Evolutionary conservation across 2,113 vertebrate genomes (phyloP), one percentile per base, ranked within the genome.

Genomic region (Catagonus wagneri): DNA sequence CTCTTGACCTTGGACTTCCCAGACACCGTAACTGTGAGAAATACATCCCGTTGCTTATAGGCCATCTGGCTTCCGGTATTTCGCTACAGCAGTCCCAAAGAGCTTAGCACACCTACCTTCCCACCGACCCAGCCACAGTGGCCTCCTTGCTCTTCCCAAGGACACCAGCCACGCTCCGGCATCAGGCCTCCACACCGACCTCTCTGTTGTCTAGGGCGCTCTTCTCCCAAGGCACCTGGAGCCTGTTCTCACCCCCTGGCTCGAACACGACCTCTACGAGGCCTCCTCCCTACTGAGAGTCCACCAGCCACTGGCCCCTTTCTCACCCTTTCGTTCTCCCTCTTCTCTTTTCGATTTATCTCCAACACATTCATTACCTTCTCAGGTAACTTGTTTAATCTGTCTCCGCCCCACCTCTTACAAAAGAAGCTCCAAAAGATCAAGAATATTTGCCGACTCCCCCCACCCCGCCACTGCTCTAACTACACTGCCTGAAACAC

Each of bases 81-180:
- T 27, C 6, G 52, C 23, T 22, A 29, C 0, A 65, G 63, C 54
- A 13, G 75, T 32, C 52, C 74, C 2, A 15, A 66, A 27, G 5
- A 15, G 1, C 27, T 44, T 4, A 12, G 27, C 39, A 54, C 25
- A 52, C n/a, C 75, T 39, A 4, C 16, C 3, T 11, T 11, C 22
- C 32, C n/a, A 16, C 17, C 9, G 5, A 8, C 14, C 15, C 65
- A 14, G n/a, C 25, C 3, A 27, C 36, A 3, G 0, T 0, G 22
- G 36, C n/a, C 80, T 68, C 80, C 52, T 17, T 1, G 25, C 39
- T 72, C 56, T 58, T 20, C 32, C 11, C 75, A 34, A 29, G 63
- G 5, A 74, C 39, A 20, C 11, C 6, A 6, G 19, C 6, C 20
- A 61, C 34, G 36, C 75, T 56, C 58, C 5, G 9, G 3, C 19